Base-by-base conservation (phyloP, 1,140 invertebrate genomes). In the Pogonomyrmex barbatus region DNA sequence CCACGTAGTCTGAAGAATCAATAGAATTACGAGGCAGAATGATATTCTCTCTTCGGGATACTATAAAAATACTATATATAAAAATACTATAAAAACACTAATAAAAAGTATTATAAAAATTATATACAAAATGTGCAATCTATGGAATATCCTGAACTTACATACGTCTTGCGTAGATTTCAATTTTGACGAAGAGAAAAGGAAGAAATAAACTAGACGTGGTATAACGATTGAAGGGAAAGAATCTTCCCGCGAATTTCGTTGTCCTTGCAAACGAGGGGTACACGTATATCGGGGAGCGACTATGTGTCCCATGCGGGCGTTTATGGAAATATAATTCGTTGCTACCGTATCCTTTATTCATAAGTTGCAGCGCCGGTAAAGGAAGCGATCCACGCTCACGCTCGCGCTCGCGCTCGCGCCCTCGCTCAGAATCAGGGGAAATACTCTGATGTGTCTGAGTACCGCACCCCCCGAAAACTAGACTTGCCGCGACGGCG, bases 271-370 rank as follows among this genome's bases (percentile, higher is more conserved):
- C 45, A 56, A 87, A 78, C 75, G 47, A 85, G 54, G 24, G 79
- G 39, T 85, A 71, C 56, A 62, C 73, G 83, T 70, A 76, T 47
- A 85, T 76, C 83, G 71, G 52, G 52, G 42, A 30, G 39, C 39
- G 62, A 58, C 47, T 73, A 87, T 75, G 70, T 70, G 88, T 88
- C 89, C 89, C 88, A 78, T 54, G 50, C 42, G 88, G 85, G 67
- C 89, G 81, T 89, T 90, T 90, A 90, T 90, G 89, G 88, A 90
- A 90, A 90, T 90, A 90, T 89, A 87, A 90, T 90, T 89, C 71
- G 67, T 75, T 87, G 77, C 73, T 58, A 62, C 50, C 50, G 82
- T 89, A 90, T 90, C 81, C 81, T 89, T 90, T 90, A 90, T 90
- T 90, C 86, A 90, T 65, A 87, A 84, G 85, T 87, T 87, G 86